Evolutionary conservation across 2,113 vertebrate genomes (phyloP).

Genomic region (Forbesichthys agassizii): DNA sequence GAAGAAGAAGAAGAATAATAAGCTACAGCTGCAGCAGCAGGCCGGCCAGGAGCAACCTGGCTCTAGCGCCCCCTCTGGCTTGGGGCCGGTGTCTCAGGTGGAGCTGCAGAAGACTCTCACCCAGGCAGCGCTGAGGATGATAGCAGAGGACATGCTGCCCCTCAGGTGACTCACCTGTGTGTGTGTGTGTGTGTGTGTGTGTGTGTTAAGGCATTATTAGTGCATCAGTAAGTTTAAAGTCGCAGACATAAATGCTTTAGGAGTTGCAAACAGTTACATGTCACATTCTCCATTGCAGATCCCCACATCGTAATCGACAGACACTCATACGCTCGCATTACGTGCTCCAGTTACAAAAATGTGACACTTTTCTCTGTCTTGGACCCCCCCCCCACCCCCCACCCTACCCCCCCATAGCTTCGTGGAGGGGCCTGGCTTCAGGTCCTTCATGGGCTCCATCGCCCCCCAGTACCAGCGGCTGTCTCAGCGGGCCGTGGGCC

Average conservation of each 20-base stretch:
- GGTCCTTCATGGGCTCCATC: slow-evolving; percentile 69
- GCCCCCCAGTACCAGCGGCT: slow-evolving; percentile 65
- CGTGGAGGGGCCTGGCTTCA: slow-evolving; percentile 76
- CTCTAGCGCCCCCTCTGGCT: slow-evolving; percentile 33
- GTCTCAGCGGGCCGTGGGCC: slow-evolving; percentile 65
- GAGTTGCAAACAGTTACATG: no score
- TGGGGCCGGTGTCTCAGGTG: background rate
- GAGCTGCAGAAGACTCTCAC: slow-evolving; percentile 62
- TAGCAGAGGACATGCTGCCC: slow-evolving; percentile 80
- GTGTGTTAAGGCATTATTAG: no score
- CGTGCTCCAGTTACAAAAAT: no score
- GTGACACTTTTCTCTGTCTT: no score
- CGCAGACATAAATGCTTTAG: no score
- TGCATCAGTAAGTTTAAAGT: no score
- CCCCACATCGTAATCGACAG: no score
- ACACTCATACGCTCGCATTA: no score
- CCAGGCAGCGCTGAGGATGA: slow-evolving; percentile 71
- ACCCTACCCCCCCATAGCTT: slow-evolving; percentile 49
- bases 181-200: background rate
- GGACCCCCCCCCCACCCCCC: no score
- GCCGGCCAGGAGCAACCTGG: background rate
- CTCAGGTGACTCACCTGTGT: slow-evolving; percentile 48
- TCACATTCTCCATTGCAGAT: no score
- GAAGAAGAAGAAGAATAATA: slow-evolving; percentile 9
- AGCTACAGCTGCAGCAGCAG: background rate